These are phyloP conservation scores for Drymodes brunneopygia DNA, from an alignment of 2,113 vertebrate genomes.

Conservation along the genomic window DNA sequence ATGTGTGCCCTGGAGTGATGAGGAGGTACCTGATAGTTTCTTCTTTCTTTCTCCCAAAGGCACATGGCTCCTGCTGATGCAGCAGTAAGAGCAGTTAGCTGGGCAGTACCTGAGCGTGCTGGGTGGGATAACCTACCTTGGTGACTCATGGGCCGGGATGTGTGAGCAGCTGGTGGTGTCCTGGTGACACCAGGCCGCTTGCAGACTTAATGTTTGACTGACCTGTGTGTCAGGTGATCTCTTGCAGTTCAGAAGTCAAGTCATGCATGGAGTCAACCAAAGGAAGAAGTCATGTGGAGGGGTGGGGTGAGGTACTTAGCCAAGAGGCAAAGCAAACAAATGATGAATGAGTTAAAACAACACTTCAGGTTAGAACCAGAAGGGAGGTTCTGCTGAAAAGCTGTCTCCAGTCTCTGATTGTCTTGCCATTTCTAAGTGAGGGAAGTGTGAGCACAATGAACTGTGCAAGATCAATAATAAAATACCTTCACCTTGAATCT, in stretches of 20 bases:
- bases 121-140: background rate
- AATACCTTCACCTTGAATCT: background rate
- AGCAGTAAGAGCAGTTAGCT: background rate
- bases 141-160: background rate
- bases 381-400: background rate
- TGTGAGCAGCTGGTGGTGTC: background rate
- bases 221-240: background rate
- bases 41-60: background rate
- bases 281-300: slow-evolving; percentile 13
- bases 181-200: background rate
- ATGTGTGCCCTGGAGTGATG: background rate
- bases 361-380: background rate
- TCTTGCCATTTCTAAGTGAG: background rate
- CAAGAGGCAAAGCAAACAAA: slow-evolving; percentile 15
- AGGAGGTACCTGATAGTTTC: background rate
- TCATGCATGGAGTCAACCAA: slow-evolving; percentile 24
- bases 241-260: background rate
- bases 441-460: background rate
- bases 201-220: slow-evolving; percentile 31
- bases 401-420: background rate
- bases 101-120: rapidly evolving
- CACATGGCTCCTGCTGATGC: background rate
- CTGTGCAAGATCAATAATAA: background rate
- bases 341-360: slow-evolving; percentile 18
- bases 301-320: background rate